Evolutionary conservation across 2,113 vertebrate species (phyloP).

Genomic region (Tetrax tetrax): DNA sequence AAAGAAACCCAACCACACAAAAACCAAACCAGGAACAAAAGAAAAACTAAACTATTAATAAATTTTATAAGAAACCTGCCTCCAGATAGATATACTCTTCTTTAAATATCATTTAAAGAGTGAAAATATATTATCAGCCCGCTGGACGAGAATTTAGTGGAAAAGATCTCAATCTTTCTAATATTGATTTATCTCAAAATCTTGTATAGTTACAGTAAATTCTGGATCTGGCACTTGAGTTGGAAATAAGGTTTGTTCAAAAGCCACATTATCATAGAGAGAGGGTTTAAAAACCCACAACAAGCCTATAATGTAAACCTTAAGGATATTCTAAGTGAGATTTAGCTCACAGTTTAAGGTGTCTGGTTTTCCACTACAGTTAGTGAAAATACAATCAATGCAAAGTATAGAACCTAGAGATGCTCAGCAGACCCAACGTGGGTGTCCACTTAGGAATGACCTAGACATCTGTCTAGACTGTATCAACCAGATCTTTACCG

Average conservation of each 20-base stretch:
- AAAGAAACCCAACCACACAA: no score
- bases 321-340: neutral
- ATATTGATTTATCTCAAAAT: neutral
- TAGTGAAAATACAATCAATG: neutral
- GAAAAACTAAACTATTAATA: neutral
- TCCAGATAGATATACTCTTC: neutral
- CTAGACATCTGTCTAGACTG: neutral
- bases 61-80: neutral
- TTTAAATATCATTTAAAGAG: neutral
- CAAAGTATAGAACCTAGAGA: neutral
- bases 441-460: neutral
- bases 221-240: neutral
- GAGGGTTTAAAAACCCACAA: neutral
- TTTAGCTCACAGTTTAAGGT: neutral
- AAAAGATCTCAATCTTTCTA: neutral
- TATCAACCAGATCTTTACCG: neutral
- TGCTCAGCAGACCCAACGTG: accelerated
- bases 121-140: neutral
- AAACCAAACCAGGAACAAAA: neutral
- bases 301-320: neutral
- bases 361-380: neutral
- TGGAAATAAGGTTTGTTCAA: neutral
- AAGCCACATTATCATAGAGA: neutral
- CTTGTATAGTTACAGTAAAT: neutral
- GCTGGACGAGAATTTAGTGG: neutral